Evolutionary conservation across 64 coral and sea anemone species (phyloP).

Genomic region (Montipora capricornis): DNA sequence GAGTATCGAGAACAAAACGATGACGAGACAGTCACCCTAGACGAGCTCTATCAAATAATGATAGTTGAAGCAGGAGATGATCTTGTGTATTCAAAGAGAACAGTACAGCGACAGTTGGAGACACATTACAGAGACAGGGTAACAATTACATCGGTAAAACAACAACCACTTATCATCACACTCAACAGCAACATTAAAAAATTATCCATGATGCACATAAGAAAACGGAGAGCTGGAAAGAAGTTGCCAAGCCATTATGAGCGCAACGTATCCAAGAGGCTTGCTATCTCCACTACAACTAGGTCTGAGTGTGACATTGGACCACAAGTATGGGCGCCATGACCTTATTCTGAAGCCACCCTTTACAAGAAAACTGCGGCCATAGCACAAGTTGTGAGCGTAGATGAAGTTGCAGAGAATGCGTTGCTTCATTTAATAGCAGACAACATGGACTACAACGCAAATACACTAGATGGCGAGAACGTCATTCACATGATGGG

Average conservation of each 20-base stretch:
- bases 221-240: conserved; percentile 4
- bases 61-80: conserved; percentile 32
- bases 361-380: too few species aligned
- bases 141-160: conserved; percentile 19
- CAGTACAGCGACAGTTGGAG: conserved; percentile 25
- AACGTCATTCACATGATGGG: too few species aligned
- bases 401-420: too few species aligned
- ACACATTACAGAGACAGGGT: conserved; percentile 49
- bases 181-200: conserved; percentile 41
- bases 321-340: too few species aligned
- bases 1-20: conserved; percentile 49
- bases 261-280: too few species aligned
- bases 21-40: conserved; percentile 51
- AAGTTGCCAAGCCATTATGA: conserved; percentile 18
- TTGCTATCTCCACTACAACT: too few species aligned
- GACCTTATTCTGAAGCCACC: too few species aligned
- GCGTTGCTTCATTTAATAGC: too few species aligned
- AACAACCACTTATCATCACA: conserved; percentile 48
- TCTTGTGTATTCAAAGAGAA: not conserved
- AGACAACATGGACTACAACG: not conserved
- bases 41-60: conserved; percentile 52
- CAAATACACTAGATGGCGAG: too few species aligned
- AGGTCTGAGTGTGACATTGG: too few species aligned
- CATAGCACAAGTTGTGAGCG: too few species aligned
- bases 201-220: too few species aligned